Conservation (phyloP, 2,113 vertebrate genomes). For the Notechis scutatus region DNA sequence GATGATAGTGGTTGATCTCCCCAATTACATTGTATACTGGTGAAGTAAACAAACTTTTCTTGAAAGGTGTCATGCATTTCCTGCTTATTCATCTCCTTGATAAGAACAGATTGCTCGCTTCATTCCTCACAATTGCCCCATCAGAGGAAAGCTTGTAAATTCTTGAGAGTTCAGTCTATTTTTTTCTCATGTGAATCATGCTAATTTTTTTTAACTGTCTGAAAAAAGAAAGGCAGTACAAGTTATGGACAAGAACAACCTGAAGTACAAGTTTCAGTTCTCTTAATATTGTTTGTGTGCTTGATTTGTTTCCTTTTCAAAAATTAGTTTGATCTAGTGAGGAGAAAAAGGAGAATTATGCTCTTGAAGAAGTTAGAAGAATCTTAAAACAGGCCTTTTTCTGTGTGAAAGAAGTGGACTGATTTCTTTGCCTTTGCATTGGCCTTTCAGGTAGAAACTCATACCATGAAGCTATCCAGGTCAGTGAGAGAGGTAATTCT, state of each 20-base stretch:
- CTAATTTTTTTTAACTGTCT: neutral
- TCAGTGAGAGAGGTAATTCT: neutral
- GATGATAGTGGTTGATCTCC: slow-evolving; percentile 30
- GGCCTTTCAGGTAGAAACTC: neutral
- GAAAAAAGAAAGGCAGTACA: slow-evolving; percentile 2
- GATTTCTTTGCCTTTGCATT: neutral
- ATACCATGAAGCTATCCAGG: neutral
- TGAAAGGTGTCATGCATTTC: slow-evolving; percentile 35
- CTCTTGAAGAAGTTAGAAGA: neutral
- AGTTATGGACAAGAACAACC: neutral
- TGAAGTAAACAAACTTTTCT: slow-evolving; percentile 35
- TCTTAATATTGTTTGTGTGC: neutral
- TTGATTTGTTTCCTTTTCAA: neutral
- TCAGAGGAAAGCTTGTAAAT: neutral
- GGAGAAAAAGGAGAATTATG: accelerated
- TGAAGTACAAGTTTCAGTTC: neutral
- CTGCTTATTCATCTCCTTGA: slow-evolving; percentile 8
- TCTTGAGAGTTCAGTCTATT: slow-evolving; percentile 1
- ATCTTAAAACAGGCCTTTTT: neutral
- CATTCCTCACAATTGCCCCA: neutral
- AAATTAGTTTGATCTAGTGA: neutral
- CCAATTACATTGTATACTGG: slow-evolving; percentile 18
- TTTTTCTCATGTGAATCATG: neutral
- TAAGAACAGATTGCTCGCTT: neutral
- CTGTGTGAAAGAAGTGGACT: neutral